Evolutionary conservation across 64 coral and sea anemone genomes (phyloP).

Genomic region (Acropora yongei): DNA sequence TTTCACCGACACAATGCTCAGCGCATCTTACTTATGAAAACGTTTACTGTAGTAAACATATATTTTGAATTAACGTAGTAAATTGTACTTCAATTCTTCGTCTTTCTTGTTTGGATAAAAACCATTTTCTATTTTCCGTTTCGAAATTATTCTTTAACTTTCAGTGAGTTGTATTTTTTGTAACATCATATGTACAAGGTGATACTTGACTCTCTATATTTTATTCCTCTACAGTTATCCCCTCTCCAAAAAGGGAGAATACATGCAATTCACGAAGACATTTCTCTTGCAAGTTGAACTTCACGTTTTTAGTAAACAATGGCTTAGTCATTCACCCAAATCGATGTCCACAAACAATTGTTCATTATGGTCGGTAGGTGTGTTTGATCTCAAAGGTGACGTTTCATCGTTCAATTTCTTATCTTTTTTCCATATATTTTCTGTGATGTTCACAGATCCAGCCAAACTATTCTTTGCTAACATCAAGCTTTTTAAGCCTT

Average conservation of each 20-base stretch:
- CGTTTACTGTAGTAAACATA: conserved; percentile 6
- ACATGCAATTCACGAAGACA: too few relatives aligned
- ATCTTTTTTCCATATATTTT: conserved; percentile 84
- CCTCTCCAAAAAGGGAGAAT: too few relatives aligned
- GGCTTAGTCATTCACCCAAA: background rate
- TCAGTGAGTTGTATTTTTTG: background rate
- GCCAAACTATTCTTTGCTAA: conserved; percentile 44
- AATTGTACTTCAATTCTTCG: background rate
- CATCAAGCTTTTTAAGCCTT: conserved; percentile 71
- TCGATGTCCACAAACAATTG: conserved; percentile 22
- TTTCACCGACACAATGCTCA: background rate
- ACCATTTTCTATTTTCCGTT: background rate
- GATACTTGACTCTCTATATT: background rate
- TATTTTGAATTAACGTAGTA: background rate
- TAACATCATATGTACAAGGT: background rate
- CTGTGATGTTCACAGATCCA: conserved; percentile 56
- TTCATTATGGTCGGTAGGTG: conserved; percentile 13
- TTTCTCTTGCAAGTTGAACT: too few relatives aligned
- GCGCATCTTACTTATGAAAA: background rate
- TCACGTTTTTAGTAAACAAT: too few relatives aligned
- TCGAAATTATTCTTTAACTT: background rate
- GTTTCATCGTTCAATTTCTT: conserved; percentile 30
- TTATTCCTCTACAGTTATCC: too few relatives aligned
- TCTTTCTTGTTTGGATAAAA: background rate
- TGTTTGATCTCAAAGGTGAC: conserved; percentile 15